Conservation (phyloP, 2,888 invertebrate genomes). For the Drosophila lutescens region DNA sequence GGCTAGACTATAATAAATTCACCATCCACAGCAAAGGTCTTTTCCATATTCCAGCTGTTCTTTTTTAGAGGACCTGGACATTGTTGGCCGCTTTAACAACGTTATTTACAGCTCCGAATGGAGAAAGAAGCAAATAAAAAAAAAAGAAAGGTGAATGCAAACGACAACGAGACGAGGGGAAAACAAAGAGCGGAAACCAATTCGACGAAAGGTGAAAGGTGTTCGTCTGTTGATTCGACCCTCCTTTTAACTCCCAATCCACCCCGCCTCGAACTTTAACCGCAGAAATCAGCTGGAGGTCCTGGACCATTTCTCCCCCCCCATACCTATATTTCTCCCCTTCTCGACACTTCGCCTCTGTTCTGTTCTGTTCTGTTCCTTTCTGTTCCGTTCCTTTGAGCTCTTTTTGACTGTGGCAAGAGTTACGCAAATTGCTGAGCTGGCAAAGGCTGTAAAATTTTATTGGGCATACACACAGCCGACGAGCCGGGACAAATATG, state of each 20-base stretch:
- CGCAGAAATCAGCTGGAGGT: slow-evolving; percentile 11
- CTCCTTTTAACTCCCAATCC: neutral
- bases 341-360: neutral
- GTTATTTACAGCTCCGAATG: slow-evolving; percentile 61
- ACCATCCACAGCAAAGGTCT: neutral
- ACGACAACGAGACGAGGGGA: slow-evolving; percentile 4
- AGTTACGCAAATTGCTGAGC: slow-evolving; percentile 78
- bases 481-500: slow-evolving; percentile 54
- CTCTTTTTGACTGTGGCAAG: slow-evolving; percentile 45
- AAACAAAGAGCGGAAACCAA: slow-evolving; percentile 30
- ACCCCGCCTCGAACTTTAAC: neutral
- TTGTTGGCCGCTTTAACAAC: slow-evolving; percentile 55
- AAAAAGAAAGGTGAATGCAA: slow-evolving; percentile 23
- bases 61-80: slow-evolving; percentile 5
- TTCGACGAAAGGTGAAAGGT: slow-evolving; percentile 68
- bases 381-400: slow-evolving; percentile 1
- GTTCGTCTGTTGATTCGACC: slow-evolving; percentile 52
- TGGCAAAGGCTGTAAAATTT: slow-evolving; percentile 77
- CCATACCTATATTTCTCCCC: neutral
- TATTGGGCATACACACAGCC: slow-evolving; percentile 65
- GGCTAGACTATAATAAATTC: neutral
- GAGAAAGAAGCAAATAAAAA: slow-evolving; percentile 25
- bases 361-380: no score
- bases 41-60: neutral
- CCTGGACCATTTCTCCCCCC: slow-evolving; percentile 16